Evolutionary conservation across 2,888 invertebrate genomes (phyloP), one percentile per base, ranked within the genome.

Genomic region (Pheosia gnoma): DNA sequence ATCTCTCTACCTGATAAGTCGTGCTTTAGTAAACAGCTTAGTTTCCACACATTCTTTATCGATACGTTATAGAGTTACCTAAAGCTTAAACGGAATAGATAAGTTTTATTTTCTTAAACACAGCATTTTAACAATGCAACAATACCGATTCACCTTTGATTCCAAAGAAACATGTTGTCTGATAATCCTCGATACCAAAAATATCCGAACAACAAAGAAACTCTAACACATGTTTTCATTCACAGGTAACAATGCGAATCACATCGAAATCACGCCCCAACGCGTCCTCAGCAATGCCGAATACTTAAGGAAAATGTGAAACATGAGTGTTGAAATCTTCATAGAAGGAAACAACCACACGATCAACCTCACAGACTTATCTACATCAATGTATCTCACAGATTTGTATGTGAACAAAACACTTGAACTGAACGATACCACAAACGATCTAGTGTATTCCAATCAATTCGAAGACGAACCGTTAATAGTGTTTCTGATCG

Each of bases 401-500:
- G 92, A 93, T 67, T 74, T 81, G 0, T 90, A 85, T 68, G 82
- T 85, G 0, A 93, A 93, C 77, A 84, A 75, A 59, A 86, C 83
- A 8, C 68, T 90, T 3, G 91, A 89, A 66, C 66, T 86, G 2
- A 92, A 93, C 60, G 86, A 83, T 58, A 88, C 88, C 0, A 85
- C 82, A 0, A 88, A 86, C 63, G 91, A 91, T 49, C 69, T 90
- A 43, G 85, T 90, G 0, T 91, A 87, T 72, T 78, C 84, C 3
- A 91, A 90, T 60, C 90, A 88, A 56, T 92, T 91, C 59, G 72
- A 83, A 58, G 88, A 89, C 49, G 88, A 90, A 3, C 86, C 93
- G 59, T 93, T 96, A 84, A 89, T 95, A 58, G 93, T 95, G 51
- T 90, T 96, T 65, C 73, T 96, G 56, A 88, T 96, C 70, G 89